Evolutionary conservation across 1,140 invertebrate genomes (phyloP).

Genomic region (Drosophila ogumai): DNA sequence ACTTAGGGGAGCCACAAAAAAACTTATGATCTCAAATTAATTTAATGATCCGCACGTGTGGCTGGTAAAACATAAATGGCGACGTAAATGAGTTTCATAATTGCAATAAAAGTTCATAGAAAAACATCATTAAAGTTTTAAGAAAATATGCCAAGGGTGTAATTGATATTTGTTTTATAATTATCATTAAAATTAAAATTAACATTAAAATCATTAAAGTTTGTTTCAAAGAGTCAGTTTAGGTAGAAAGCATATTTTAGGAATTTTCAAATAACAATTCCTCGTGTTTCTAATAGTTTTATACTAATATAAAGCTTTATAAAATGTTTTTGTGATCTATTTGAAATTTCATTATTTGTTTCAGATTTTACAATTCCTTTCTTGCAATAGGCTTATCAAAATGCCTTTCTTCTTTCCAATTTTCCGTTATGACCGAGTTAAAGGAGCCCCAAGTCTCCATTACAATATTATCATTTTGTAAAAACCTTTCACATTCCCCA

Average conservation of each 20-base stretch:
- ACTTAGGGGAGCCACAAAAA: constrained; percentile 31
- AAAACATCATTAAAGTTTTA: not conserved
- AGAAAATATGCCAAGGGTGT: not conserved
- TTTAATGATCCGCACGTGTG: constrained; percentile 30
- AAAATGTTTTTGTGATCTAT: not conserved
- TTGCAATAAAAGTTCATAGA: not conserved
- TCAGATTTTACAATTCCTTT: not conserved
- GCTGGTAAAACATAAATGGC: not conserved
- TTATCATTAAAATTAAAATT: not conserved
- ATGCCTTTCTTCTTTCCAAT: not conserved
- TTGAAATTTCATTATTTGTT: not conserved
- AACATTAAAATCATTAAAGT: not conserved
- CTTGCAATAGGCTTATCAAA: constrained; percentile 1
- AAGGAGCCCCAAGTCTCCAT: not conserved
- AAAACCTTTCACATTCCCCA: constrained; percentile 14
- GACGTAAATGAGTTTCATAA: not conserved
- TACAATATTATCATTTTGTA: constrained; percentile 25
- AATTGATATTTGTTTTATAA: too few relatives aligned
- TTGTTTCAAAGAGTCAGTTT: not conserved
- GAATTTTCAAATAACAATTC: not conserved
- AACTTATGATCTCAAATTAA: constrained; percentile 35
- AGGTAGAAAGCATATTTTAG: not conserved
- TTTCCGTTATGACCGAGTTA: not conserved
- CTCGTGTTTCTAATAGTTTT: not conserved
- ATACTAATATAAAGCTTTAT: not conserved